Evolutionary conservation across 1,140 invertebrate species (phyloP).

Genomic region (Magallana angulata): DNA sequence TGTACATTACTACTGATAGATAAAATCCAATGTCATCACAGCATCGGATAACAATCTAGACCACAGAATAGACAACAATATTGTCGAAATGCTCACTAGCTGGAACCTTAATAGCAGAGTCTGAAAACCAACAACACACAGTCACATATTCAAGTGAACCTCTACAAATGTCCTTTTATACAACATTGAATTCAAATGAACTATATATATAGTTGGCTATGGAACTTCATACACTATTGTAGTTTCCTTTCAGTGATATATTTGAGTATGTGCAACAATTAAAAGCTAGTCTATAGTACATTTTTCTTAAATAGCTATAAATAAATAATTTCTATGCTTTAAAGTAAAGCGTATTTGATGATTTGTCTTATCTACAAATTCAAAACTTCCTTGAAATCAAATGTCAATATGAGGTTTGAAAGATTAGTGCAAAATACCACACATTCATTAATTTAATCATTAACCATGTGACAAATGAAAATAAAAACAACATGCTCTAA

Average conservation of each 20-base stretch:
- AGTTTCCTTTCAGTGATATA: conserved; percentile 1
- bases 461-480: conserved; percentile 1
- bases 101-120: conserved; percentile 1
- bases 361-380: not conserved
- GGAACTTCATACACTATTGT: conserved; percentile 1
- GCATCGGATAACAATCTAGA: conserved; percentile 29
- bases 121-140: conserved; percentile 17
- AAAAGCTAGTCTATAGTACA: not conserved
- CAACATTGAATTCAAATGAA: conserved; percentile 23
- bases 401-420: conserved; percentile 10
- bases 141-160: conserved; percentile 20
- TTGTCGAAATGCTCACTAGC: not conserved
- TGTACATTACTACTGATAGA: conserved; percentile 9
- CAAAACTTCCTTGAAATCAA: not conserved
- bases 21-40: conserved; percentile 34
- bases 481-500: not conserved
- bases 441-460: conserved; percentile 3
- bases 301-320: conserved; percentile 7
- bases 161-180: conserved; percentile 28
- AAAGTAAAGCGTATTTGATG: conserved; percentile 17
- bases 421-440: conserved; percentile 8
- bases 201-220: conserved; percentile 15
- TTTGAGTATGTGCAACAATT: conserved; percentile 36
- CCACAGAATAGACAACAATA: conserved; percentile 29
- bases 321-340: conserved; percentile 18